Evolutionary conservation across 2,797 vertebrate species (phyloP).

Genomic region (Limnodromus scolopaceus): DNA sequence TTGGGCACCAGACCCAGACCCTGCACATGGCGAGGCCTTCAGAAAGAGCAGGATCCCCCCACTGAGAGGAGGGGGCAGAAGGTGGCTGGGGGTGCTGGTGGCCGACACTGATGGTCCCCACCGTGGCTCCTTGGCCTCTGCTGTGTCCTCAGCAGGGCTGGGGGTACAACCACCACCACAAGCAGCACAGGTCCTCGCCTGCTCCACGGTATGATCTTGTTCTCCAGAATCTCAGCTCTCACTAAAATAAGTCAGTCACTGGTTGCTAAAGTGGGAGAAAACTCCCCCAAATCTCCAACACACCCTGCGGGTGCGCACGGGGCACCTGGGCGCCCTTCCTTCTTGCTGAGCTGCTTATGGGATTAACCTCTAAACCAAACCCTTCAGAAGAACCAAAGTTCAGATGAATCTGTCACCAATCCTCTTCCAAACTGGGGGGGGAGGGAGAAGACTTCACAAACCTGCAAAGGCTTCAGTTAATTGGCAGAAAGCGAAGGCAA

Average conservation of each 20-base stretch:
- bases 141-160: background rate
- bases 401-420: background rate
- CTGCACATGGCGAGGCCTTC: rapidly evolving
- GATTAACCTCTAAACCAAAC: background rate
- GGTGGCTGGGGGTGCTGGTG: background rate
- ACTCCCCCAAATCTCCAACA: background rate
- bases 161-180: rapidly evolving
- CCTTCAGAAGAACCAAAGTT: background rate
- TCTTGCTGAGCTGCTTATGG: background rate
- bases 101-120: background rate
- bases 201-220: rapidly evolving
- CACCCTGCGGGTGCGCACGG: rapidly evolving
- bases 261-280: background rate
- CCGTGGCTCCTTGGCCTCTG: background rate
- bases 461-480: background rate
- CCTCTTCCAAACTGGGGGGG: background rate
- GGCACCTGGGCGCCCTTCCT: background rate
- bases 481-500: background rate
- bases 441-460: background rate
- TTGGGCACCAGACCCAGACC: background rate
- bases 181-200: background rate
- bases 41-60: background rate
- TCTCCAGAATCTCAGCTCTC: background rate
- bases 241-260: background rate
- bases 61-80: too few relatives aligned